Conservation (phyloP, 2,113 vertebrate species). For the Poecile atricapillus region DNA sequence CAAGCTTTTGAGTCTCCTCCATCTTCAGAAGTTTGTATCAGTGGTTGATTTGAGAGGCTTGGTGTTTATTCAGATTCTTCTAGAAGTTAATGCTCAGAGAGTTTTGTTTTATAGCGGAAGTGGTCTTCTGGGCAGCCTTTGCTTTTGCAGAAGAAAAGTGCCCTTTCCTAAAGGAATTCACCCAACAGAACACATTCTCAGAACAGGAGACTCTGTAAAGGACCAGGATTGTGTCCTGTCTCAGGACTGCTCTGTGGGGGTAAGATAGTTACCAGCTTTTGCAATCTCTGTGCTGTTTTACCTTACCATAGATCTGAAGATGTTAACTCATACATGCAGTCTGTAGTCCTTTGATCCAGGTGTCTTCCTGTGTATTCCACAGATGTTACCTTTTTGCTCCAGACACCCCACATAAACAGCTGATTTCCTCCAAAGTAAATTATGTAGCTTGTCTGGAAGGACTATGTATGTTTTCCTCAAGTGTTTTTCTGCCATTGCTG, state of each 20-base stretch:
- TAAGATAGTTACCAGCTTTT: neutral
- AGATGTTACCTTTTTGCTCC: neutral
- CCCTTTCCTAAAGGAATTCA: neutral
- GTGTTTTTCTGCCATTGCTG: neutral
- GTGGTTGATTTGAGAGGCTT: neutral
- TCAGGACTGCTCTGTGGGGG: neutral
- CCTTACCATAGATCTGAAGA: neutral
- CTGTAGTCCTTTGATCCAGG: neutral
- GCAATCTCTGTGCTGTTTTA: neutral
- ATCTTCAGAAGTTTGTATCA: constrained; percentile 1
- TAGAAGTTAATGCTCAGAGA: neutral
- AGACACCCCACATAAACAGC: neutral
- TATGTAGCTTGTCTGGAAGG: neutral
- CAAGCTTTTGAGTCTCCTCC: neutral
- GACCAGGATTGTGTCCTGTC: neutral
- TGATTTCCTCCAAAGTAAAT: neutral
- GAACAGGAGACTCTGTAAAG: neutral
- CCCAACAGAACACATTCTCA: neutral
- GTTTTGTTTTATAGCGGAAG: neutral
- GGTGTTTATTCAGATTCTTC: neutral
- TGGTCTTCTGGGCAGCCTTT: neutral
- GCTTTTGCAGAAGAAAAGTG: neutral
- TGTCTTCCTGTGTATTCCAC: neutral
- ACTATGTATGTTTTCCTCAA: neutral
- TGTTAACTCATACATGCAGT: neutral